Base-by-base conservation (phyloP, 2,113 vertebrate genomes). In the Ceyx margarethae region DNA sequence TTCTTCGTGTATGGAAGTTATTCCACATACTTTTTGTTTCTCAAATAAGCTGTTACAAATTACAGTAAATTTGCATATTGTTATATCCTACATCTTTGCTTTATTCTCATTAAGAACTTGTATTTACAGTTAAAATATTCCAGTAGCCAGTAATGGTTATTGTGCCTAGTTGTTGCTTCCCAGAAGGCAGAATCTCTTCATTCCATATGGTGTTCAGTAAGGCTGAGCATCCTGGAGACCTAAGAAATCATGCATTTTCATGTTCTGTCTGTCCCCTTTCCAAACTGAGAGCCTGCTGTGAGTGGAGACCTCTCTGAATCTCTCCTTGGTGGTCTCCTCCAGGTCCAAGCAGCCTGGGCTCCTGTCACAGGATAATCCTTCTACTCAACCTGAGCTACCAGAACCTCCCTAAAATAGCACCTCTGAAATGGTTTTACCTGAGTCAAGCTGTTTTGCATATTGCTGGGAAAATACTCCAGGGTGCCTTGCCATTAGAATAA, bases 131-230 rank as follows among this genome's bases (percentile, higher is more conserved):
- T 93, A 86, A 94, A 81, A 84, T 84, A 53, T 22, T 66, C 48
- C 53, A 28, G 31, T 46, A 89, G 81, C 66, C 42, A 20, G 62
- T 91, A 90, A 72, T 81, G 28, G 62, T 90, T 95, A 72, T 68
- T 89, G 66, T 81, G 62, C 76, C 89, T 84, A 66, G 45, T 58
- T 81, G 33, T 73, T 78, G 50, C 69, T 93, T 93, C 85, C 83
- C 83, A 90, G 89, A 85, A 91, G 86, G 74, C 74, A 76, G 71
- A 94, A 66, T 84, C 40, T 93, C 71, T 77, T 43, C 51, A 73
- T 87, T 90, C 91, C 56, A 53, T 76, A 73, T 87, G 71, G 81
- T 1, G 2, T 73, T 92, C 81, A 69, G 51, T 56, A 86, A 89
- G 61, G 66, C 67, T 91, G 45, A 76, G 76, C 18, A 89, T 85